A percentile compares a stretch with the other conserved stretches of the same genome.
Evolutionary conservation across 1,140 invertebrate species (phyloP).

Genomic region (Pemphigus obesinymphae): DNA sequence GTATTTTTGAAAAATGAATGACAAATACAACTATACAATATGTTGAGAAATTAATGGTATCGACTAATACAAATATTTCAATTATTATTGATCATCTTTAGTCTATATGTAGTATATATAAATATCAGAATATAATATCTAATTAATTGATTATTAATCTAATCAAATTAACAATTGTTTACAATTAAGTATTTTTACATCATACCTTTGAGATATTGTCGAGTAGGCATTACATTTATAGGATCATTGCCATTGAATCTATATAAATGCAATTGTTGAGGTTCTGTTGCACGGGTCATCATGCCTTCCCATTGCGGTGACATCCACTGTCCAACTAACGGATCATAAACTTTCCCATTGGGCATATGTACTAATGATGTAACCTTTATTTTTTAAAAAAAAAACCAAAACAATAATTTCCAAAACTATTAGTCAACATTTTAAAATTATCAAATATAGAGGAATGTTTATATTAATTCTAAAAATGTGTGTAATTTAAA

Average conservation of each 20-base stretch:
- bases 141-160: too few relatives aligned
- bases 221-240: conserved; percentile 72
- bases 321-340: conserved; percentile 90
- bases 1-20: too few relatives aligned
- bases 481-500: too few relatives aligned
- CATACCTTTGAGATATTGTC: conserved; percentile 69
- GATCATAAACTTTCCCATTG: conserved; percentile 88
- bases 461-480: too few relatives aligned
- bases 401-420: not conserved
- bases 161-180: too few relatives aligned
- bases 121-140: too few relatives aligned
- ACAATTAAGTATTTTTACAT: not conserved
- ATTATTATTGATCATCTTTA: too few relatives aligned
- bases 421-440: not conserved
- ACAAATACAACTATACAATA: too few relatives aligned
- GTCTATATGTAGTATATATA: too few relatives aligned
- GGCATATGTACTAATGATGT: conserved; percentile 88
- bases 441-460: too few relatives aligned
- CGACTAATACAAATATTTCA: too few relatives aligned
- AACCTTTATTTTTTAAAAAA: conserved; percentile 54
- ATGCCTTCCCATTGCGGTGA: conserved; percentile 85
- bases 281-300: conserved; percentile 68
- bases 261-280: conserved; percentile 78
- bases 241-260: conserved; percentile 90
- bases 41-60: too few relatives aligned